phyloP scores from a whole-genome alignment of 2,888 invertebrate genomes.

The Eristalis tenax region DNA sequence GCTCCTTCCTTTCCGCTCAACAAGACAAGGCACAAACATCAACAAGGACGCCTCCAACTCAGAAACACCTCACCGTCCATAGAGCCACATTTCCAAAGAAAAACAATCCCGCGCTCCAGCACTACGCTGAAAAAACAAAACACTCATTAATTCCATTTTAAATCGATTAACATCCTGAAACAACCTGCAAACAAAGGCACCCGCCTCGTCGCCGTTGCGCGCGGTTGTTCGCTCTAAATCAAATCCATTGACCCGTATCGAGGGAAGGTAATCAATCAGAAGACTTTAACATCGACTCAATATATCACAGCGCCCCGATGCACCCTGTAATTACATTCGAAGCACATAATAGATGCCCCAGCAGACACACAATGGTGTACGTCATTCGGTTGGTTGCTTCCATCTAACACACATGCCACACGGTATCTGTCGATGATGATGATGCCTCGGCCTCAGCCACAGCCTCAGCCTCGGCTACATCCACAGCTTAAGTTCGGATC shows the following conservation, averaged over 20 bases:
- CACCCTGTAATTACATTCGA: conserved; percentile 68
- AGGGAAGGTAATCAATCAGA: conserved; percentile 69
- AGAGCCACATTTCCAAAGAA: not conserved
- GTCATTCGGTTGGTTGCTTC: conserved; percentile 25
- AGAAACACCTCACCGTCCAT: too few species aligned
- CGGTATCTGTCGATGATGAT: conserved; percentile 41
- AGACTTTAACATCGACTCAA: conserved; percentile 69
- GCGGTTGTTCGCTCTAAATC: conserved; percentile 40
- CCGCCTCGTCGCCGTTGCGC: conserved; percentile 11
- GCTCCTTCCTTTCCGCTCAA: too few species aligned
- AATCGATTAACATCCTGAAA: conserved; percentile 57
- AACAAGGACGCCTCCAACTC: too few species aligned
- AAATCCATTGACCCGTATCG: conserved; percentile 67
- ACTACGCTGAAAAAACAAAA: not conserved
- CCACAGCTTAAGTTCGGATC: not conserved
- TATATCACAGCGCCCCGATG: conserved; percentile 66
- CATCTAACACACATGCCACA: conserved; percentile 35
- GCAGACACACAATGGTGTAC: conserved; percentile 41
- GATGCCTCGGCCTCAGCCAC: conserved; percentile 7
- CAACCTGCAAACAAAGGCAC: conserved; percentile 34
- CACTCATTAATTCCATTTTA: conserved; percentile 38
- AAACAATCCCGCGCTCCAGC: too few species aligned
- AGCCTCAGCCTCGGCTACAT: not conserved
- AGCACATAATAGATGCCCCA: conserved; percentile 49
- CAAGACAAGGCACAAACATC: too few species aligned